Conservation (phyloP, 2,113 vertebrate genomes). For the Neoarius graeffei region DNA sequence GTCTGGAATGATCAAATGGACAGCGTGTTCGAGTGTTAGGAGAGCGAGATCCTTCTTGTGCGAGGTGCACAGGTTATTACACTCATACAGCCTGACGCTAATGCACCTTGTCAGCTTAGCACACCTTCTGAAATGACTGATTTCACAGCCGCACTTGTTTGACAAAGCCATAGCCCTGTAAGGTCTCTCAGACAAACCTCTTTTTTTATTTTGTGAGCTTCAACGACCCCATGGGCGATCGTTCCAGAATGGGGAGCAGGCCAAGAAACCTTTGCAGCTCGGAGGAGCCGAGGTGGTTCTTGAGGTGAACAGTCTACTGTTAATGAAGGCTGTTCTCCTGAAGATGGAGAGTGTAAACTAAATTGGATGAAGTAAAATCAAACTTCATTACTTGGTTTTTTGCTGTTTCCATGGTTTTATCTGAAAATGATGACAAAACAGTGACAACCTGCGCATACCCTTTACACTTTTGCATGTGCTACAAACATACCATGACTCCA, state of each 20-base stretch:
- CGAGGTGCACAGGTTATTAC: slow-evolving; percentile 20
- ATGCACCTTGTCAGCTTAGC: slow-evolving; percentile 39
- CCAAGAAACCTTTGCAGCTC: slow-evolving; percentile 25
- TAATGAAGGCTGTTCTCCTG: slow-evolving; percentile 45
- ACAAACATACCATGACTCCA: background rate
- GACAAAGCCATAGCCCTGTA: slow-evolving; percentile 51
- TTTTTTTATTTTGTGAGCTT: slow-evolving; percentile 5
- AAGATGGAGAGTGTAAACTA: slow-evolving; percentile 12
- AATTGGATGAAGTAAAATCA: background rate
- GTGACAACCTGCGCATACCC: background rate
- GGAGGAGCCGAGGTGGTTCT: slow-evolving; percentile 45
- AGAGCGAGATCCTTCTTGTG: slow-evolving; percentile 1
- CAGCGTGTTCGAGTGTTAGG: background rate
- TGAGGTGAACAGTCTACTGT: slow-evolving; percentile 52
- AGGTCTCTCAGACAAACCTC: slow-evolving; percentile 40
- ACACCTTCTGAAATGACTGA: slow-evolving; percentile 43
- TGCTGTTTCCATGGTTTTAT: background rate
- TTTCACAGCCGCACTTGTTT: slow-evolving; percentile 46
- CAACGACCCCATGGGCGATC: slow-evolving; percentile 14
- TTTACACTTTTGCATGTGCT: background rate
- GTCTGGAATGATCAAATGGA: slow-evolving; percentile 15
- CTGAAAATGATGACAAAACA: background rate
- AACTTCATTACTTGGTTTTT: background rate
- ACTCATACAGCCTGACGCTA: slow-evolving; percentile 8
- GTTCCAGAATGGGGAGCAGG: background rate